Percentiles rank a stretch among this genome's conserved stretches.
These are phyloP conservation scores for Pteromalus puparum DNA, from an alignment of 1,140 invertebrate genomes.

Conservation along the genomic window DNA sequence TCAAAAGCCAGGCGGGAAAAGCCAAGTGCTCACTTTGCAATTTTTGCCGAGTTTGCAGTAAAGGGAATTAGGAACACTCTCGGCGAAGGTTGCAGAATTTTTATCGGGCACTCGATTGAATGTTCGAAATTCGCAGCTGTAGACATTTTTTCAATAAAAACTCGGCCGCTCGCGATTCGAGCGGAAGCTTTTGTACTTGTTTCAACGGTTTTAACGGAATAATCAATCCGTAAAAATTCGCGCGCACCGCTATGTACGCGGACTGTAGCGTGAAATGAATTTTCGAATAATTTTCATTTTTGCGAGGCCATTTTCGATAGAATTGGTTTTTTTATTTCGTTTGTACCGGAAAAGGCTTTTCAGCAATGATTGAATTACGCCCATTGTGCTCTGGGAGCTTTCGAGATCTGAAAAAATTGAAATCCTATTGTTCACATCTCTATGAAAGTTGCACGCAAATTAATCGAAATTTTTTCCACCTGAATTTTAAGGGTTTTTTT, in stretches of 20 bases:
- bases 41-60: background rate
- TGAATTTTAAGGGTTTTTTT: background rate
- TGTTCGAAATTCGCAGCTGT: background rate
- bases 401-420: background rate
- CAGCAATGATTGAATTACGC: conserved; percentile 22
- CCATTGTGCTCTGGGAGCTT: background rate
- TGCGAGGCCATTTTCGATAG: background rate
- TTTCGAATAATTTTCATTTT: conserved; percentile 7
- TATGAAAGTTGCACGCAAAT: background rate
- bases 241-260: background rate
- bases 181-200: background rate
- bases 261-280: conserved; percentile 23
- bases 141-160: background rate
- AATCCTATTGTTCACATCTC: background rate
- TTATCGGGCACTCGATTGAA: background rate
- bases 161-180: background rate
- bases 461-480: background rate
- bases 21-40: background rate
- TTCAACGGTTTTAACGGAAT: background rate
- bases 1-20: background rate
- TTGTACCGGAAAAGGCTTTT: background rate
- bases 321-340: background rate
- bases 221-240: background rate
- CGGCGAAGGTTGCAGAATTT: background rate
- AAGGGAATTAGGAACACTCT: background rate